Conservation (phyloP, 35 echinoderm and acorn worm species). For the Apostichopus californicus region DNA sequence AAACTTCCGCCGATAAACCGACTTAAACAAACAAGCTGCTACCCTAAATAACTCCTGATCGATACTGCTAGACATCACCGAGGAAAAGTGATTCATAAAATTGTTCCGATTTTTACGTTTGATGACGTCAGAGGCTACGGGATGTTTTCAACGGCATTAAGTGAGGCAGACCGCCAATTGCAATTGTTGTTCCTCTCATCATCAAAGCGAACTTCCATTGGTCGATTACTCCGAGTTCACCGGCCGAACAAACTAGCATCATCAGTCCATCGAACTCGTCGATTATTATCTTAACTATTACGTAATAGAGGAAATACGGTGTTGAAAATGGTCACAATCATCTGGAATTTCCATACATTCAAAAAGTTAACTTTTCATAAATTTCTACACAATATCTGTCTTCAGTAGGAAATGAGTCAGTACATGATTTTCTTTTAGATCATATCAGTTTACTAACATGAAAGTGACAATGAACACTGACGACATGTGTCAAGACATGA, state of each 20-base stretch:
- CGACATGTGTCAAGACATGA: no score
- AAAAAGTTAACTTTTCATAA: no score
- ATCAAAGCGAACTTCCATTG: not conserved
- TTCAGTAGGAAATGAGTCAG: no score
- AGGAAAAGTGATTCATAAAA: conserved; percentile 35
- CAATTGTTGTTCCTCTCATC: not conserved
- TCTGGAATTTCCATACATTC: no score
- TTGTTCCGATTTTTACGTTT: conserved; percentile 30
- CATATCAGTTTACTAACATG: no score
- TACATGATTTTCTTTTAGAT: no score
- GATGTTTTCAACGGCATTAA: conserved; percentile 23
- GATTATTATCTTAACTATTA: no score
- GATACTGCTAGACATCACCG: not conserved
- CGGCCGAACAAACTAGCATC: not conserved
- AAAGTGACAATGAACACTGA: no score
- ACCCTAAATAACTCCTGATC: conserved; percentile 15
- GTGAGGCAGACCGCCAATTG: not conserved
- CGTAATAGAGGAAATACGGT: no score
- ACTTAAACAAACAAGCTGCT: conserved; percentile 20
- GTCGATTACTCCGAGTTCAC: conserved; percentile 15
- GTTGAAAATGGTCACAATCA: no score
- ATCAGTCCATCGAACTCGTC: not conserved
- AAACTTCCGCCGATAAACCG: conserved; percentile 9
- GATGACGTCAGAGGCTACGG: conserved; percentile 33
- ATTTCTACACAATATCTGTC: no score